Base-by-base conservation (phyloP, 2,797 vertebrate genomes). In the Eulemur coronatus region DNA sequence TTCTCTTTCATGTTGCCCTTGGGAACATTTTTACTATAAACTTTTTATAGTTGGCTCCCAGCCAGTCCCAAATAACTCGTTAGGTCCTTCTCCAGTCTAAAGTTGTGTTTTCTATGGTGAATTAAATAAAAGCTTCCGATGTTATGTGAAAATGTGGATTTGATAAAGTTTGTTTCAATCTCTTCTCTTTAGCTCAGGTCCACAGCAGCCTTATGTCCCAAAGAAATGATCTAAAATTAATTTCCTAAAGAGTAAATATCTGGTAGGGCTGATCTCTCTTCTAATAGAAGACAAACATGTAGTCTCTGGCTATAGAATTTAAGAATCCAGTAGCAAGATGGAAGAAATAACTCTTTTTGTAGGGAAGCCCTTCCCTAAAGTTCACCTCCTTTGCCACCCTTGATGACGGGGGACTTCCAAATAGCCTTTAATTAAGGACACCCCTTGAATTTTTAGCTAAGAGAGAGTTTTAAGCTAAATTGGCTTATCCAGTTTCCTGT, bases 391-490 rank as follows among this genome's bases (percentile, higher is more conserved):
- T 88, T 91, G 61, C 41, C n/a, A 94, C 14, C 12, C 18, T 41
- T 89, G 33, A 80, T 67, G 55, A 88, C 7, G 41, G 43, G 81
- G 15, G 73, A 57, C 72, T 90, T 65, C 79, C 26, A 87, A 28
- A 28, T 52, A 50, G 63, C 38, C 35, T 61, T 91, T 93, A 89
- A 86, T 84, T 94, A 87, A 61, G 43, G 59, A 89, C 5, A 92
- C 15, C 5, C 79, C 61, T 94, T 92, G 73, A 57, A 72, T 93
- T 96, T 91, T 95, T 59, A 78, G 50, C 78, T 86, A 72, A 73
- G 33, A 72, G 57, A 22, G 4, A 5, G n/a, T 61, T 96, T 90
- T 89, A 75, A 91, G 76, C 14, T 91, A 93, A 89, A 91, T 75
- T 55, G 73, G 30, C 24, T 78, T 38, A 24, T 84, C 67, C 30